Conservation (phyloP, 2,113 vertebrate species). For the Labeo catla region DNA sequence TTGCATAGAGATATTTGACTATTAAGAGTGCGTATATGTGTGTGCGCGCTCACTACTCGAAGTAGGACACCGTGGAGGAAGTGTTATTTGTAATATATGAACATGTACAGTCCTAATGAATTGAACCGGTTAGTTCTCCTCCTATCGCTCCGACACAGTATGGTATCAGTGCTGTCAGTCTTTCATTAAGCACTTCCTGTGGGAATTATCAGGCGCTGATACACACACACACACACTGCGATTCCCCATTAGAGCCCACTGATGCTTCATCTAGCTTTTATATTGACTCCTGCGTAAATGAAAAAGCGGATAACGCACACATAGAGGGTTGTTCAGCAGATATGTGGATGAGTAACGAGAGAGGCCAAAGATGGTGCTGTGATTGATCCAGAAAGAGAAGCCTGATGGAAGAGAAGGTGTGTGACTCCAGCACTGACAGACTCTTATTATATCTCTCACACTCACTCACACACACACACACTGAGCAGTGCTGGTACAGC, state of each 20-base stretch:
- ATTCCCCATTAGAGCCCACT: conserved; percentile 24
- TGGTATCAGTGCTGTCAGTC: conserved; percentile 27
- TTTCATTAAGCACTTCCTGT: conserved; percentile 37
- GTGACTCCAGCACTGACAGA: not conserved
- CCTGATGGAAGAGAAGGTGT: conserved; percentile 3
- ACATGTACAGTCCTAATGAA: conserved; percentile 22
- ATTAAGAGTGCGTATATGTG: not conserved
- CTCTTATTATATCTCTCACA: not conserved
- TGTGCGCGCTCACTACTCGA: not conserved
- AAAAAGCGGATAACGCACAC: not conserved
- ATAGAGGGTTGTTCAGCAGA: not conserved
- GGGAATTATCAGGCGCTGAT: conserved; percentile 21
- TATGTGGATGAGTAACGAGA: not conserved
- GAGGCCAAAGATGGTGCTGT: conserved; percentile 17
- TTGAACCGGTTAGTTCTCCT: conserved; percentile 7
- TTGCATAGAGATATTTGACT: conserved; percentile 15
- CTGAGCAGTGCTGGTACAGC: not conserved
- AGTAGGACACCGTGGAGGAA: not conserved
- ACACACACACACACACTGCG: not conserved
- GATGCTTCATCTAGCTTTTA: not conserved
- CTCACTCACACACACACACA: not conserved
- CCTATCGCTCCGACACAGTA: conserved; percentile 16
- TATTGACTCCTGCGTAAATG: not conserved
- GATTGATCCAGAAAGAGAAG: conserved; percentile 12
- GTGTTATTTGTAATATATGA: conserved; percentile 15